Conservation (phyloP, 2,113 vertebrate species). For the Ancistrus triradiatus region DNA sequence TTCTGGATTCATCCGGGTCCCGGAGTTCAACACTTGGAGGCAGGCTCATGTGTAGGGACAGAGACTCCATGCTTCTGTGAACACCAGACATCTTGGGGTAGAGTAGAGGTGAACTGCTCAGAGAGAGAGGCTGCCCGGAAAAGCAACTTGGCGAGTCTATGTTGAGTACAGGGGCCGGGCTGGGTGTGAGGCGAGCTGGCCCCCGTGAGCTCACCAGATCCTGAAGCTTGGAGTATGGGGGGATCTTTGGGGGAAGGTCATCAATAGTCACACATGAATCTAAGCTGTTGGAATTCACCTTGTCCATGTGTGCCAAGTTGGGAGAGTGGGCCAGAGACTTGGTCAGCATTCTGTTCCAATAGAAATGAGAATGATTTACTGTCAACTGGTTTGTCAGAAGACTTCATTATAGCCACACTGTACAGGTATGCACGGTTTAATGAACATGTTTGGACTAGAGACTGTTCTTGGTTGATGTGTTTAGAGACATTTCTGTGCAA, state of each 20-base stretch:
- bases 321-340: constrained; percentile 88
- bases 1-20: constrained; percentile 47
- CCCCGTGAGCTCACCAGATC: constrained; percentile 69
- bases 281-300: constrained; percentile 92
- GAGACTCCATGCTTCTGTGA: constrained; percentile 95
- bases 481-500: no score
- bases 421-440: no score
- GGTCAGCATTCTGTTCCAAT: constrained; percentile 69
- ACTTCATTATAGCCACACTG: neutral
- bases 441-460: no score
- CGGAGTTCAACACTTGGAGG: constrained; percentile 64
- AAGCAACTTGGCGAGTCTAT: constrained; percentile 91
- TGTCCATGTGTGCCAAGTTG: constrained; percentile 86
- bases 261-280: constrained; percentile 79
- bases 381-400: neutral
- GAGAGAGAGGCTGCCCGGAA: constrained; percentile 79
- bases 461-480: no score
- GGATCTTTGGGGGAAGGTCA: constrained; percentile 73
- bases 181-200: constrained; percentile 80
- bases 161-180: constrained; percentile 91
- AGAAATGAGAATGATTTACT: neutral
- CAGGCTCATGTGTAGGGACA: constrained; percentile 91
- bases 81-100: constrained; percentile 86
- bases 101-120: constrained; percentile 80
- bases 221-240: constrained; percentile 77